Conservation (phyloP, 2,113 vertebrate genomes). For the Salvelinus namaycush region DNA sequence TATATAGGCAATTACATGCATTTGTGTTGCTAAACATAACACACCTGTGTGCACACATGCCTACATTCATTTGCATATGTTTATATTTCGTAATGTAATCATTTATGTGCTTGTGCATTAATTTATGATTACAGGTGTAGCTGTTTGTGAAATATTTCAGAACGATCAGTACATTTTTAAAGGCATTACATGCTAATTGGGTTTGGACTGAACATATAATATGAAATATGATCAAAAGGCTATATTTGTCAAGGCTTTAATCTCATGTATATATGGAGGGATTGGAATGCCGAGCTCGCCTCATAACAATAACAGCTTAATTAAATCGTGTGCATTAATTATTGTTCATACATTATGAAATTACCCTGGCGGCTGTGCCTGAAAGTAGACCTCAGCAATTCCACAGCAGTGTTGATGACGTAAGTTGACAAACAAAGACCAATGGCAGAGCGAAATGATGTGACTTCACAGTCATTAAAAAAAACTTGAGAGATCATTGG, state of each 20-base stretch:
- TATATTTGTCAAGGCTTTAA: not conserved
- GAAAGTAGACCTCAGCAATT: slow-evolving; percentile 1
- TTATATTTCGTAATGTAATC: not conserved
- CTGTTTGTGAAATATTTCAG: not conserved
- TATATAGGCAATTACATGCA: not conserved
- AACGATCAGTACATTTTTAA: not conserved
- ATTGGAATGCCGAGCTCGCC: not conserved
- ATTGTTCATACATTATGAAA: not conserved
- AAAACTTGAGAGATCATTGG: not conserved
- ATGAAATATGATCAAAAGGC: not conserved
- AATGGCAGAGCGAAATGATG: not conserved
- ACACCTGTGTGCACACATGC: not conserved
- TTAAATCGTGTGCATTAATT: slow-evolving; percentile 2
- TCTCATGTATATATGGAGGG: slow-evolving; percentile 1
- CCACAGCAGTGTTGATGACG: not conserved
- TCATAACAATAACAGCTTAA: slow-evolving; percentile 14
- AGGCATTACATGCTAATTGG: not conserved
- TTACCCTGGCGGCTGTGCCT: not conserved
- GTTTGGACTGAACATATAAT: not conserved
- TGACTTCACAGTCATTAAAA: not conserved
- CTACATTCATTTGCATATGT: not conserved
- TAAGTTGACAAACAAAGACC: too few relatives aligned
- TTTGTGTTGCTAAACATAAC: not conserved
- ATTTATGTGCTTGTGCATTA: not conserved
- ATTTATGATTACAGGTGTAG: not conserved